Conservation (phyloP, 2,888 invertebrate species). For the Pachliopta kotzebuea region DNA sequence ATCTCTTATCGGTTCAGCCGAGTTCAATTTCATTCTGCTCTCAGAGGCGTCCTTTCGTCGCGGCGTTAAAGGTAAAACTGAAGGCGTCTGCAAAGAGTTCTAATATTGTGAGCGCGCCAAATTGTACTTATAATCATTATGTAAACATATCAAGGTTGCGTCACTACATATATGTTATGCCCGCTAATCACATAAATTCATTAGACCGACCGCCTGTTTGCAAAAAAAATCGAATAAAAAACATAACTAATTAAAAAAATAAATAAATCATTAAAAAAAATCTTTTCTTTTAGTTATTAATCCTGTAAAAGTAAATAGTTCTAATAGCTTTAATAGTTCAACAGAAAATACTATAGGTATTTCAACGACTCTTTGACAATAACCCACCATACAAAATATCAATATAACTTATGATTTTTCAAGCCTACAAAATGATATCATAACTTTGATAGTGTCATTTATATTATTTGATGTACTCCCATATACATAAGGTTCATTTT, state of each 20-base stretch:
- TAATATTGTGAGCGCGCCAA: conserved; percentile 58
- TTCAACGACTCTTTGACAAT: background rate
- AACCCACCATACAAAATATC: background rate
- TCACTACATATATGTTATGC: background rate
- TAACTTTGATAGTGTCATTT: background rate
- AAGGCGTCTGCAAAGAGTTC: conserved; percentile 54
- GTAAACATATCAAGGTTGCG: conserved; percentile 62
- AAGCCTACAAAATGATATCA: conserved; percentile 8
- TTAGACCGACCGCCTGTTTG: background rate
- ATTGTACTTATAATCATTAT: conserved; percentile 54
- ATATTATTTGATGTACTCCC: background rate
- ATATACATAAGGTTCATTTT: conserved; percentile 15
- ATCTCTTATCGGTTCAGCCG: conserved; percentile 86
- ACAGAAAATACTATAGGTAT: background rate
- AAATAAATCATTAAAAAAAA: too few species aligned
- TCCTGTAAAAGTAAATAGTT: too few species aligned
- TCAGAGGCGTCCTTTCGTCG: conserved; percentile 62
- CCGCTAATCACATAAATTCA: conserved; percentile 8
- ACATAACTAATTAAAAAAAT: background rate
- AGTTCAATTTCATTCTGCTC: conserved; percentile 53
- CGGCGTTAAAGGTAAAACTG: conserved; percentile 62
- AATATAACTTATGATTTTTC: conserved; percentile 1
- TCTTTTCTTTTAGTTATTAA: too few species aligned
- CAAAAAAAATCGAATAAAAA: background rate
- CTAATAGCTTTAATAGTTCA: too few species aligned